Conservation (phyloP, 1,140 invertebrate species). For the Papilio dardanus region DNA sequence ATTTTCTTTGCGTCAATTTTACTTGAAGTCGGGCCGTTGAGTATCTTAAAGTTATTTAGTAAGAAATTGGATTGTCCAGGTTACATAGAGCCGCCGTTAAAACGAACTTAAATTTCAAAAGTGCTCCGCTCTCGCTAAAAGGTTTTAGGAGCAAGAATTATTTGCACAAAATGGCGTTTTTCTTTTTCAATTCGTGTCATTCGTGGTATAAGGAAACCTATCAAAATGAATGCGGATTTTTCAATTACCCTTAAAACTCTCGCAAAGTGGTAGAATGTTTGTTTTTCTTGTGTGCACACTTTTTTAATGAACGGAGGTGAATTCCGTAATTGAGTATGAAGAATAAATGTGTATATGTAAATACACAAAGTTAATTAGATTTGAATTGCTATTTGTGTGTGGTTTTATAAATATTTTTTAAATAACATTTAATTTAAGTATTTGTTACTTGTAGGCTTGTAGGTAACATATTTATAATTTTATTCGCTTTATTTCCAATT, state of each 20-base stretch:
- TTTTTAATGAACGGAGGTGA: neutral
- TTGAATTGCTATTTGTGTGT: neutral
- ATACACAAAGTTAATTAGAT: neutral
- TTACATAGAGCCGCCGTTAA: conserved; percentile 18
- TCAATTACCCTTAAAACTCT: neutral
- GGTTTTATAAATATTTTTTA: neutral
- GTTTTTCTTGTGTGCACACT: neutral
- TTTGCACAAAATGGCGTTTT: conserved; percentile 9
- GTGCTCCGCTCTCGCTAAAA: conserved; percentile 3
- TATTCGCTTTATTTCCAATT: no score
- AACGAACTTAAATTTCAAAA: conserved; percentile 24
- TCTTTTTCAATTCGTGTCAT: conserved; percentile 24
- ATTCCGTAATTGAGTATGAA: no score
- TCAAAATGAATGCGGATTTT: conserved; percentile 4
- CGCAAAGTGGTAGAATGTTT: neutral
- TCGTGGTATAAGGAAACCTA: neutral
- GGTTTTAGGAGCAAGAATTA: conserved; percentile 23
- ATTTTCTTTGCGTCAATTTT: conserved; percentile 4
- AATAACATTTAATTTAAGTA: no score
- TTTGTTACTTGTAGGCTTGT: no score
- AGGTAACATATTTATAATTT: no score
- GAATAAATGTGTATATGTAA: no score
- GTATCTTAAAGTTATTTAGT: conserved; percentile 16
- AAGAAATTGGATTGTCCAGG: conserved; percentile 11
- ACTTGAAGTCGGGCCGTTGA: neutral